Evolutionary conservation across 92 coral and sea anemone species (phyloP).

Genomic region (Umimayanthus kanabou): DNA sequence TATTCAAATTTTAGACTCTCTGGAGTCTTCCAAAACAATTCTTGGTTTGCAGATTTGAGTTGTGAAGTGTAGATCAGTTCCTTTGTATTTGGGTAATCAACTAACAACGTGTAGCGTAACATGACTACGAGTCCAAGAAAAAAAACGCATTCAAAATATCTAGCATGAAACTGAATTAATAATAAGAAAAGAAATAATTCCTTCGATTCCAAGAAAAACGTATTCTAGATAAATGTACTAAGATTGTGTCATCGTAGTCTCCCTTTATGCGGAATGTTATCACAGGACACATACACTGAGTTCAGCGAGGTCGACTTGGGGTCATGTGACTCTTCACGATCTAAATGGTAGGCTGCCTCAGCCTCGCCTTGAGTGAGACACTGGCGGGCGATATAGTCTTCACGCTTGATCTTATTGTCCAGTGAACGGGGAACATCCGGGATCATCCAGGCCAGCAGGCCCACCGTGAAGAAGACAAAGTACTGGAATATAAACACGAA

Average conservation of each 20-base stretch:
- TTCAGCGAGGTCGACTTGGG: slow-evolving; percentile 44
- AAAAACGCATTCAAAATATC: too few species aligned
- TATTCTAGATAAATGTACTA: too few species aligned
- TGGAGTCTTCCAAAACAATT: too few species aligned
- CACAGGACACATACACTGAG: slow-evolving; percentile 74
- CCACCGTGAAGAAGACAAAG: slow-evolving; percentile 84
- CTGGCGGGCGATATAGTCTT: slow-evolving; percentile 84
- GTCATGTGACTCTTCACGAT: slow-evolving; percentile 26
- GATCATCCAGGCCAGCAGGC: slow-evolving; percentile 84
- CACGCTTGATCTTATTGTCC: slow-evolving; percentile 88
- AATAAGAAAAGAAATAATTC: too few species aligned
- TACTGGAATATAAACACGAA: slow-evolving; percentile 93
- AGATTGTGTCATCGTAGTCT: neutral
- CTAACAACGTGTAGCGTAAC: too few species aligned
- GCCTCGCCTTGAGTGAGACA: slow-evolving; percentile 77
- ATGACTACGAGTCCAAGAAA: too few species aligned
- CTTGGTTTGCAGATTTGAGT: too few species aligned
- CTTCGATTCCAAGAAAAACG: too few species aligned
- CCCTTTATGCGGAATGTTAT: slow-evolving; percentile 48
- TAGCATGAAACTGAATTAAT: too few species aligned
- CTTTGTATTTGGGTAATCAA: too few species aligned
- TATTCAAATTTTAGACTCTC: too few species aligned
- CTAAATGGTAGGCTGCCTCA: slow-evolving; percentile 64
- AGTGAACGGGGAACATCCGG: slow-evolving; percentile 93
- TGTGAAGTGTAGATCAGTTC: too few species aligned